phyloP scores from a whole-genome alignment of 1,140 invertebrate genomes.

The Drosophila quadrilineata region DNA sequence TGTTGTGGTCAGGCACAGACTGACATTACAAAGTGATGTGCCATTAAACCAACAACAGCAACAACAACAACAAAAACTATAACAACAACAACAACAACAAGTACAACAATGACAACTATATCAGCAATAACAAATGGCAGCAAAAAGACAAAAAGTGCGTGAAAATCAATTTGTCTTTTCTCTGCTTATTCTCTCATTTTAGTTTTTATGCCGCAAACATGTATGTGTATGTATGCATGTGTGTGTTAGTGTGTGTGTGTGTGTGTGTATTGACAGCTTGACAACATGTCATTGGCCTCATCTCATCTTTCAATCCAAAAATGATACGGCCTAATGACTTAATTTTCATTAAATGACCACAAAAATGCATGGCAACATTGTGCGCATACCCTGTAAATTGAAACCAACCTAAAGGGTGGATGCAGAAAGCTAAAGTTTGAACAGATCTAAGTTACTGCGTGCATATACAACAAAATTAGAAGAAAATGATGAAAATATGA shows the following conservation, averaged over 20 bases:
- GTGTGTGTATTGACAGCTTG: slow-evolving; percentile 19
- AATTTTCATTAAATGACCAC: slow-evolving; percentile 48
- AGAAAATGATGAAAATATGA: background rate
- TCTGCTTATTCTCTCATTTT: slow-evolving; percentile 30
- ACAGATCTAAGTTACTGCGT: too few relatives aligned
- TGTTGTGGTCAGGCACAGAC: slow-evolving; percentile 19
- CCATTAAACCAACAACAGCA: slow-evolving; percentile 33
- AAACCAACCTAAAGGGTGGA: too few relatives aligned
- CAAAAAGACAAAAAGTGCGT: slow-evolving; percentile 43
- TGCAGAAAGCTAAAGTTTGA: too few relatives aligned
- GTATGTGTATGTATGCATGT: background rate
- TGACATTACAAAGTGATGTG: slow-evolving; percentile 32
- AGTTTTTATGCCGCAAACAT: slow-evolving; percentile 30
- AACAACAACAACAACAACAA: slow-evolving; percentile 11
- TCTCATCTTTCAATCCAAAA: background rate
- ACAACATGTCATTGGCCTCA: slow-evolving; percentile 12
- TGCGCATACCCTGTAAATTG: slow-evolving; percentile 19
- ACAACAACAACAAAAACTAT: slow-evolving; percentile 1
- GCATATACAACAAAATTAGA: too few relatives aligned
- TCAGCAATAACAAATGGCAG: slow-evolving; percentile 14
- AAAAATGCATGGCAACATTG: slow-evolving; percentile 46
- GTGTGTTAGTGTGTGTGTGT: background rate
- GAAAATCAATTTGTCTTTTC: slow-evolving; percentile 49
- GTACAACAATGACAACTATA: background rate
- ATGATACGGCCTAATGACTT: slow-evolving; percentile 42